A percentile compares a stretch with the other conserved stretches of the same genome.
Evolutionary conservation across 2,888 invertebrate species (phyloP).

Genomic region (Monopis laevigella): DNA sequence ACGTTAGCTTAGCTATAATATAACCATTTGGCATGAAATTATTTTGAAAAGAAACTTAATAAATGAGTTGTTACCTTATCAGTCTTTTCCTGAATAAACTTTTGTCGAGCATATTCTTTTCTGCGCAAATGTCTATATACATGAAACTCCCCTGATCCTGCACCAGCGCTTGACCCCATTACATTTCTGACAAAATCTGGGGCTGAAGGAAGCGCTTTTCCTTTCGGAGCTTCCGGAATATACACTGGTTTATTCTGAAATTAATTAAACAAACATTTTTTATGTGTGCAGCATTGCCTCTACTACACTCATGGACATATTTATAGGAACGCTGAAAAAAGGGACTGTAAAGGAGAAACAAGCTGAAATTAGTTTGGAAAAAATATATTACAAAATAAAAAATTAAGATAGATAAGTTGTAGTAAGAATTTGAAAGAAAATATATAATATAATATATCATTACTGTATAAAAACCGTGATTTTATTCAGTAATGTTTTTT

Average conservation of each 20-base stretch:
- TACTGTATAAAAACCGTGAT: too few species aligned
- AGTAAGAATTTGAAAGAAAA: too few species aligned
- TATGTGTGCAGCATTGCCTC: too few species aligned
- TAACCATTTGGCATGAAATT: too few species aligned
- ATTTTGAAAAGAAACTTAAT: not conserved
- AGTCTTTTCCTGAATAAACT: slow-evolving; percentile 89
- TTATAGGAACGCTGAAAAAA: too few species aligned
- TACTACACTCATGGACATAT: too few species aligned
- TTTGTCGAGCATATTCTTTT: slow-evolving; percentile 96
- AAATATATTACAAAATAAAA: slow-evolving; percentile 12
- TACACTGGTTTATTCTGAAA: slow-evolving; percentile 87
- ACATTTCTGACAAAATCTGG: slow-evolving; percentile 98
- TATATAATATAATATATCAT: too few species aligned
- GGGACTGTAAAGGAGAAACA: too few species aligned
- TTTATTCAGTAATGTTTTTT: too few species aligned
- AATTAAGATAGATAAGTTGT: slow-evolving; percentile 9
- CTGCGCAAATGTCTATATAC: slow-evolving; percentile 95
- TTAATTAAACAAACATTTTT: not conserved
- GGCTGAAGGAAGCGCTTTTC: slow-evolving; percentile 79
- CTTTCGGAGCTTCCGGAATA: slow-evolving; percentile 85
- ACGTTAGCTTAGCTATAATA: not conserved
- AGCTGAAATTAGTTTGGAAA: too few species aligned
- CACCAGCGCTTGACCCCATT: slow-evolving; percentile 99
- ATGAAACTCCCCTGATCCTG: slow-evolving; percentile 99
- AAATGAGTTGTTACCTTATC: slow-evolving; percentile 69